Conservation (phyloP, 2,113 vertebrate species). For the Xerus inauris region DNA sequence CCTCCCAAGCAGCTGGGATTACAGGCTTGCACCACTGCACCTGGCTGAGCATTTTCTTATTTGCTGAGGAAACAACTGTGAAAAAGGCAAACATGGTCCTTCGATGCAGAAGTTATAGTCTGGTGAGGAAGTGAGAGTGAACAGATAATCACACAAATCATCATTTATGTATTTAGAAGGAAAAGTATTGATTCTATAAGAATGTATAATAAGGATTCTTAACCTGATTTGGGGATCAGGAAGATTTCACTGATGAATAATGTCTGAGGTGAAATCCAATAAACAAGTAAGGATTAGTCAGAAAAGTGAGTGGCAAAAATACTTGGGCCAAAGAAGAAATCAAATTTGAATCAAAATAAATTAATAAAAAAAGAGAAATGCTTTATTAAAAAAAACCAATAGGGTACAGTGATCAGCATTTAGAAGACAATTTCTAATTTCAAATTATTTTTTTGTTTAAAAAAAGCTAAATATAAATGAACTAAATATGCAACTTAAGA, state of each 20-base stretch:
- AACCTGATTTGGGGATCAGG: background rate
- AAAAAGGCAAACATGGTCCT: background rate
- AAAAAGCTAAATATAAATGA: slow-evolving; percentile 26
- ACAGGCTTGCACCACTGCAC: no score
- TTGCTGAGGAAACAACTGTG: background rate
- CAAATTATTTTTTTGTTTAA: slow-evolving; percentile 7
- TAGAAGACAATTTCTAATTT: slow-evolving; percentile 51
- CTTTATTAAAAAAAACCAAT: background rate
- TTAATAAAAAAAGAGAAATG: slow-evolving; percentile 31
- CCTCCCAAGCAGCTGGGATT: no score
- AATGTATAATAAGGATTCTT: background rate
- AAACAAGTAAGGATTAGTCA: slow-evolving; percentile 6
- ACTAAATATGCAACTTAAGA: slow-evolving; percentile 22
- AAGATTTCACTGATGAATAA: background rate
- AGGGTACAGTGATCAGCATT: slow-evolving; percentile 3
- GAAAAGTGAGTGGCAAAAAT: background rate
- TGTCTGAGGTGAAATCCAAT: background rate
- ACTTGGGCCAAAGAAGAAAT: slow-evolving; percentile 6
- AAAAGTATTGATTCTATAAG: background rate
- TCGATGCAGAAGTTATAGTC: background rate
- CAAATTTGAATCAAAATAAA: slow-evolving; percentile 44
- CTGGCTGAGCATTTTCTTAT: background rate
- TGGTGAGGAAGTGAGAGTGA: background rate
- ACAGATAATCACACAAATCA: background rate
- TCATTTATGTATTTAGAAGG: background rate